phyloP scores from a whole-genome alignment of 1,140 invertebrate species.

The Panagrolaimus sp. region DNA sequence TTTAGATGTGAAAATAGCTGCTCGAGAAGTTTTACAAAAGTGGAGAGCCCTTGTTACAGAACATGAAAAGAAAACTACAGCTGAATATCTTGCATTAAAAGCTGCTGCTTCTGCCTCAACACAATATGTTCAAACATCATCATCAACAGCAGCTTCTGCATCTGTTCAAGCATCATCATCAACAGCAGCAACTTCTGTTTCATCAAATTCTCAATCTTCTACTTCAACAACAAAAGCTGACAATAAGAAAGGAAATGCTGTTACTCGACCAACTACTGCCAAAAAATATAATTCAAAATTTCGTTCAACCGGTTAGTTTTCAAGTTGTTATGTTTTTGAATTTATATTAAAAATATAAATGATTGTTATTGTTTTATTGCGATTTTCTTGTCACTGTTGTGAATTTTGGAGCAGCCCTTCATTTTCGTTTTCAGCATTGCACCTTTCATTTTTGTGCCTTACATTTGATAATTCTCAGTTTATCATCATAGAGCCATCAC shows the following conservation, averaged over 20 bases:
- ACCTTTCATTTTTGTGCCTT: background rate
- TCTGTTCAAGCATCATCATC: too few species aligned
- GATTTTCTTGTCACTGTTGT: background rate
- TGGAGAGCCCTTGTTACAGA: background rate
- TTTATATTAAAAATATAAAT: background rate
- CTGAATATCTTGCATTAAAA: too few species aligned
- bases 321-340: too few species aligned
- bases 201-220: background rate
- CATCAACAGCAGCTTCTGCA: too few species aligned
- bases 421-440: background rate
- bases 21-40: background rate
- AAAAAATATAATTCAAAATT: background rate
- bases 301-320: conserved; percentile 7
- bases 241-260: too few species aligned
- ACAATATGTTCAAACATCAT: too few species aligned
- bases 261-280: background rate
- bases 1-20: background rate
- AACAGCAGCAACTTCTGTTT: too few species aligned
- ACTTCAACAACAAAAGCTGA: background rate
- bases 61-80: background rate
- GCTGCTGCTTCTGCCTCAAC: background rate
- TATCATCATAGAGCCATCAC: too few species aligned
- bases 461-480: background rate
- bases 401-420: background rate
- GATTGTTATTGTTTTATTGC: background rate